These are phyloP conservation scores for Solen grandis DNA, from an alignment of 1,140 invertebrate species.

Conservation along the genomic window DNA sequence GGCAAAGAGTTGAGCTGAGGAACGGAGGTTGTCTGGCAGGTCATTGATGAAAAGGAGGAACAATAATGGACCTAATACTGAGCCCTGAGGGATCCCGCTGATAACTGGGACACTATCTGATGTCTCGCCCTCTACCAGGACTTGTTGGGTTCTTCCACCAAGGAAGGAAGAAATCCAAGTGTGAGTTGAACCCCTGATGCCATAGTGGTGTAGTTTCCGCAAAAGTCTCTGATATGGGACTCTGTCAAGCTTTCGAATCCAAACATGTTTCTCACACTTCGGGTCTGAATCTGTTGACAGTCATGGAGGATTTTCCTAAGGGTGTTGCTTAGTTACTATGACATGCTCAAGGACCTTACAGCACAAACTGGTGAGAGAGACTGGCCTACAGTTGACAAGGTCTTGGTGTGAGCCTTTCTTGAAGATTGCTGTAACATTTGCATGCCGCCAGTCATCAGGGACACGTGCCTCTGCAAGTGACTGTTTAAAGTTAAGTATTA, in stretches of 20 bases:
- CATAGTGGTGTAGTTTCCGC: background rate
- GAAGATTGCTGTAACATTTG: no score
- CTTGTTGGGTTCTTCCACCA: background rate
- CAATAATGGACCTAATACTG: no score
- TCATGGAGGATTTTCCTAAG: background rate
- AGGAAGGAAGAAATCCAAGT: no score
- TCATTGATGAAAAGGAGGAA: no score
- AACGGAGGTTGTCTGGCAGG: no score
- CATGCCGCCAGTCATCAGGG: slow-evolving; percentile 16
- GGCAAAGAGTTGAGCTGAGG: background rate
- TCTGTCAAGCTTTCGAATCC: background rate
- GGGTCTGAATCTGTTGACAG: slow-evolving; percentile 1
- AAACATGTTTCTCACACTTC: slow-evolving; percentile 5
- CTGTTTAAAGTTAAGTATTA: background rate
- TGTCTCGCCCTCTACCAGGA: background rate
- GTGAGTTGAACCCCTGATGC: background rate
- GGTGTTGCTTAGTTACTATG: background rate
- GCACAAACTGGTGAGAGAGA: background rate
- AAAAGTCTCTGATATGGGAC: background rate
- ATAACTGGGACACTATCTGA: background rate
- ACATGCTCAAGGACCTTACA: slow-evolving; percentile 26
- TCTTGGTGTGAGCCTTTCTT: no score
- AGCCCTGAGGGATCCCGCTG: background rate
- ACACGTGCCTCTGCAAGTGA: slow-evolving; percentile 1
- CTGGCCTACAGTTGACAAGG: background rate